Percentiles rank a stretch among this genome's conserved stretches.
These are phyloP conservation scores for Bothrops alternatus DNA, from an alignment of 2,797 vertebrate species.

Conservation along the genomic window DNA sequence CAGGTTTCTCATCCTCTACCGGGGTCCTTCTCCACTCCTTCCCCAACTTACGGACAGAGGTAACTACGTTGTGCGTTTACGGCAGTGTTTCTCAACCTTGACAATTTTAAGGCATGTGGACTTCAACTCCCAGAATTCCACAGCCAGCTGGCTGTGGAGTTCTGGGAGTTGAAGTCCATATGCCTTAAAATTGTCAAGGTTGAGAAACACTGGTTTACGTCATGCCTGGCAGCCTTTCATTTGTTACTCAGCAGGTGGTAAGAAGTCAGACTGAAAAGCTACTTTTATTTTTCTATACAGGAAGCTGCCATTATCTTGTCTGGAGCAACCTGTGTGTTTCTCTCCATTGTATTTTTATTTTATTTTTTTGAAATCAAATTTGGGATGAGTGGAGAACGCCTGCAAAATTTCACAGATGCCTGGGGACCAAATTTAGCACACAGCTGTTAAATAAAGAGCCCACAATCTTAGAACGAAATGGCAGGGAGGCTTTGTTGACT, in stretches of 20 bases:
- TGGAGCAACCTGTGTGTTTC: slow-evolving; percentile 49
- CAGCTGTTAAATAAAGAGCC: neutral
- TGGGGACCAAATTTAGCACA: neutral
- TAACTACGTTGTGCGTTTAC: slow-evolving; percentile 50
- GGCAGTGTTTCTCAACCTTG: neutral
- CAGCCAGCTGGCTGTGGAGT: no score
- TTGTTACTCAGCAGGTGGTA: slow-evolving; percentile 53
- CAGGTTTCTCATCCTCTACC: neutral
- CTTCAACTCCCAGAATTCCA: no score
- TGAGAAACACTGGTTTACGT: neutral
- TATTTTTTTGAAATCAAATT: slow-evolving; percentile 37
- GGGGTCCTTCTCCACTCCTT: rapidly evolving
- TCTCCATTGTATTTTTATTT: slow-evolving; percentile 41
- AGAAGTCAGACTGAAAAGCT: slow-evolving; percentile 43
- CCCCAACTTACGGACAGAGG: slow-evolving; percentile 39
- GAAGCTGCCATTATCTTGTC: slow-evolving; percentile 40
- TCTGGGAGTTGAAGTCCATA: no score
- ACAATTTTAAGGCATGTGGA: no score
- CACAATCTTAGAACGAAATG: neutral
- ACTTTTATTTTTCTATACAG: slow-evolving; percentile 45
- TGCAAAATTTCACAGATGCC: neutral
- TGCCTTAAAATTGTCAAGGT: no score
- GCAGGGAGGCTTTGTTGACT: neutral
- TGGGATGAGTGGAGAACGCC: neutral
- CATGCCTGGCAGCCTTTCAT: slow-evolving; percentile 59